Evolutionary conservation across 2,797 vertebrate genomes (phyloP), one percentile per base, ranked within the genome.

Genomic region (Tadarida brasiliensis): DNA sequence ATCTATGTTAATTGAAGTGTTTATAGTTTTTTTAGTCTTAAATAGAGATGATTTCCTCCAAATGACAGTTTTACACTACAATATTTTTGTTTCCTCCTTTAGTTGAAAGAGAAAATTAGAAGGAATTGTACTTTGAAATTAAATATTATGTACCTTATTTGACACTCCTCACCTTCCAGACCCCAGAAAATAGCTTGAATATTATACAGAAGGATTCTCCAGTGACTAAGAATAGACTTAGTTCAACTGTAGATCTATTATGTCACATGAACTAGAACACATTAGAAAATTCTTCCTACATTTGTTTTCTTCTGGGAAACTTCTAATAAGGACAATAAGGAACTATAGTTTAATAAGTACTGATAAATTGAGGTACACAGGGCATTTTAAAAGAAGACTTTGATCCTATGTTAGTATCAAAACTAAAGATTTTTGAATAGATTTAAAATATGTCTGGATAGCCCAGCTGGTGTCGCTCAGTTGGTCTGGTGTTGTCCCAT

Each of bases 11-110:
- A 84, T 74, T 67, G 20, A 61, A 74, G 92, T 87, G 56, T 7
- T 94, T 44, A 56, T 84, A 84, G 22, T 49, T 95, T 91, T 33
- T 82, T 78, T 96, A 73, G 59, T 28, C 65, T 89, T 90, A 65
- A 83, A 88, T 70, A 84, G 12, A 78, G 56, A 61, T 30, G 24
- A 51, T 87, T 87, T 92, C 3, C 77, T 87, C 24, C 22, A 35
- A 81, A 10, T 70, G 17, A 88, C 51, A 44, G 0, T 84, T 84
- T 87, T 17, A 65, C 3, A 67, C 4, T 59, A 63, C 1, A 87
- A 16, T 70, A 39, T 59, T 93, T 77, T 93, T 88, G 9, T 77
- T 90, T 90, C 1, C 15, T 89, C 5, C 91, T 3, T 89, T 85
- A 83, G 5, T 56, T 76, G 12, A 82, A 73, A 77, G 24, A 71